These are phyloP conservation scores for Andricus quercusramuli DNA, from an alignment of 2,888 invertebrate genomes.

Conservation along the genomic window DNA sequence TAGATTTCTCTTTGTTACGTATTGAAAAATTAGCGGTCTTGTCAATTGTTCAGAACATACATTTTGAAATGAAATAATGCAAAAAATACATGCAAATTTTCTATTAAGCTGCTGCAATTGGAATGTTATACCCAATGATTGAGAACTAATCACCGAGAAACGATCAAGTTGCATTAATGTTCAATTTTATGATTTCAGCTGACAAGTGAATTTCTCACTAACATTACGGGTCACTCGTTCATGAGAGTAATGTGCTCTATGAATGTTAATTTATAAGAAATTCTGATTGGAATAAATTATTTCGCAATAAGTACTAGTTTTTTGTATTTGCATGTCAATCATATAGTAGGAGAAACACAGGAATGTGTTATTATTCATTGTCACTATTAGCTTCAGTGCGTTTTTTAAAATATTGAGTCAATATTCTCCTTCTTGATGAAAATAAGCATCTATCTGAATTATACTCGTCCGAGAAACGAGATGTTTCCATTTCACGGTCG, in stretches of 20 bases:
- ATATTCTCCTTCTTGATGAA: background rate
- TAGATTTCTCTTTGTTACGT: too few species aligned
- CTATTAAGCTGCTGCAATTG: background rate
- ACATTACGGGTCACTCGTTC: background rate
- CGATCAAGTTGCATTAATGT: background rate
- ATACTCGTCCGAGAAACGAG: background rate
- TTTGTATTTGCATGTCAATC: background rate
- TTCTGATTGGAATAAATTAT: background rate
- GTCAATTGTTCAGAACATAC: too few species aligned
- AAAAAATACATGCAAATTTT: background rate
- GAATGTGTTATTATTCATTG: background rate
- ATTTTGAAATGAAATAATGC: too few species aligned
- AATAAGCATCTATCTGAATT: background rate
- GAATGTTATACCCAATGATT: too few species aligned
- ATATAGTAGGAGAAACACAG: background rate
- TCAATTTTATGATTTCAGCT: background rate
- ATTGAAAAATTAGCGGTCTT: too few species aligned
- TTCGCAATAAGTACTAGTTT: background rate
- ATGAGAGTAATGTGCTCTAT: background rate
- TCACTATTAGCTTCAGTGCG: background rate
- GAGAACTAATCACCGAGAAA: background rate
- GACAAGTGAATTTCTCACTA: background rate
- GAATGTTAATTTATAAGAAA: background rate
- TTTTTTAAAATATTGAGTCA: background rate
- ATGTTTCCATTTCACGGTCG: constrained; percentile 6